A percentile compares a stretch with the other conserved stretches of the same genome.
These are phyloP conservation scores for Melolontha melolontha DNA, from an alignment of 2,888 invertebrate species.

Conservation along the genomic window DNA sequence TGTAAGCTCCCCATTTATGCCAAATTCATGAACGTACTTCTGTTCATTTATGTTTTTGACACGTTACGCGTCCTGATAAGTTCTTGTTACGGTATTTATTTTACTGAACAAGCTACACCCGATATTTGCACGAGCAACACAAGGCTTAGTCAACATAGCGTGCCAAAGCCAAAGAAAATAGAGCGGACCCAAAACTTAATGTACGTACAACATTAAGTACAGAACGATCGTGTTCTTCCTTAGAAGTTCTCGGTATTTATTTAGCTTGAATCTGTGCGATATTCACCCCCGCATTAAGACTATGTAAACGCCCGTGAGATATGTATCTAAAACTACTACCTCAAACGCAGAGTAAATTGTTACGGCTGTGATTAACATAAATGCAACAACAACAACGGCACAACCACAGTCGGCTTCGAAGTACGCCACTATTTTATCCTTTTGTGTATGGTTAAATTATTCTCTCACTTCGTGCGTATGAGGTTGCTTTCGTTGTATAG, in stretches of 20 bases:
- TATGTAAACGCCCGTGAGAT: constrained; percentile 33
- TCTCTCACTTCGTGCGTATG: background rate
- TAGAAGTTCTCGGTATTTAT: constrained; percentile 28
- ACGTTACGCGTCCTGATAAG: constrained; percentile 15
- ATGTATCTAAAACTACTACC: constrained; percentile 31
- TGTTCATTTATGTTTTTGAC: constrained; percentile 15
- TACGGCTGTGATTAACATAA: constrained; percentile 39
- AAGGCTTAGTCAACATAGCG: constrained; percentile 19
- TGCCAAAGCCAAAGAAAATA: constrained; percentile 28
- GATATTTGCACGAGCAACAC: constrained; percentile 21
- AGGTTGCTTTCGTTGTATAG: background rate
- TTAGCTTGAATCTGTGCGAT: constrained; percentile 33
- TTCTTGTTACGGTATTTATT: constrained; percentile 23
- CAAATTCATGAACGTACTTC: background rate
- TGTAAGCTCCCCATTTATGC: background rate
- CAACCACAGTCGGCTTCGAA: background rate
- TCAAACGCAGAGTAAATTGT: constrained; percentile 26
- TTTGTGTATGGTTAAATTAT: constrained; percentile 8
- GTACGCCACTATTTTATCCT: constrained; percentile 5
- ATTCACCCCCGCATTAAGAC: constrained; percentile 35
- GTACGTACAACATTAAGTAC: constrained; percentile 35
- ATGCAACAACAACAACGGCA: constrained; percentile 20
- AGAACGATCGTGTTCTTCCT: constrained; percentile 11
- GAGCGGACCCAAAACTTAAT: constrained; percentile 22
- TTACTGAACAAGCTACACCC: constrained; percentile 22